Evolutionary conservation across 2,888 invertebrate species (phyloP), one percentile per base, ranked within the genome.

Genomic region (Chrysopilus asiliformis): DNA sequence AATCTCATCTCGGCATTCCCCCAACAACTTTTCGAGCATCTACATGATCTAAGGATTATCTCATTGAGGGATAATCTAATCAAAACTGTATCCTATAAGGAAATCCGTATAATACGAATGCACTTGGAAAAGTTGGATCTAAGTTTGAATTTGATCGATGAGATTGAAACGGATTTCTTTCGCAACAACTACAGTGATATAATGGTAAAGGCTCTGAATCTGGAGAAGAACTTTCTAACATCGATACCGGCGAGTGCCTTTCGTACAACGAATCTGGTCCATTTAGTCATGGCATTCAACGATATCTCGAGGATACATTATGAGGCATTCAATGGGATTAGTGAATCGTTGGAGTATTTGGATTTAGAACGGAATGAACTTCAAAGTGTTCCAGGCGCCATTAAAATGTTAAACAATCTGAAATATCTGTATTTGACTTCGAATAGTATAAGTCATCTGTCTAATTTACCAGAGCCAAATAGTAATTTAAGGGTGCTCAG

Each of bases 371-470:
- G 83, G 55, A 89, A 89, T 57, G 72, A 74, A 51, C 66, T 87
- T 46, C 68, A 68, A 22, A 64, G 67, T 34, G 70, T 87, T 47
- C 86, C 87, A 4, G 68, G 66, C 40, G 82, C 83, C 25, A 63
- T 87, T 39, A 71, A 71, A 44, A 68, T 70, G 42, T 66, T 86
- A 43, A 70, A 66, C 46, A 72, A 74, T 43, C 66, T 89, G 32
- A 78, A 83, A 50, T 86, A 84, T 64, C 69, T 89, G 40, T 87
- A 86, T 58, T 62, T 87, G 41, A 81, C 85, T 31, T 81, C 83
- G 53, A 90, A 90, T 64, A 72, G 74, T 51, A 68, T 82, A 50
- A 61, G 70, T 49, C 69, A 71, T 54, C 56, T 79, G 10, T 49
- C 32, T 13, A 68, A 71, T 28, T 70, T 79, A 41, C 78, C 80